Base-by-base conservation (phyloP, 2,888 invertebrate genomes). In the Clitarchus hookeri region DNA sequence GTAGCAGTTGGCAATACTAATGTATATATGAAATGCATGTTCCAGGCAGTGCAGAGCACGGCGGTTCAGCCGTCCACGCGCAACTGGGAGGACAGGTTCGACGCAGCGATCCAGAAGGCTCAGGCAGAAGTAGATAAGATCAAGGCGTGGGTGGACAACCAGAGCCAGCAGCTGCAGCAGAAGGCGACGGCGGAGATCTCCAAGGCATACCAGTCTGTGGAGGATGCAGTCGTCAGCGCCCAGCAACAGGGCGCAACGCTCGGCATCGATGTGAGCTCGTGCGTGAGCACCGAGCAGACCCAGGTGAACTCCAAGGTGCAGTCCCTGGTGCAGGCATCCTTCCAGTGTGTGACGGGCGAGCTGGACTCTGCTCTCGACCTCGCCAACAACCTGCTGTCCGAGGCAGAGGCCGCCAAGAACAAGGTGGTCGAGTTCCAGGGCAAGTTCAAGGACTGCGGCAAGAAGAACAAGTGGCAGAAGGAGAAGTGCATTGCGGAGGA, bases 11-110 rank as follows among this genome's bases (percentile, higher is more conserved):
- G 36, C 36, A 36, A 36, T 36, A 36, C 1, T 36, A 36, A 4
- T 36, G 36, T 36, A 36, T 36, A 36, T 36, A 36, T 36, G 36
- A 36, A 36, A 36, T 53, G 53, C 8, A 65, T n/a, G 65, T 19
- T 26, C 11, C 82, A 82, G 82, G 82, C 36, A 36, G 36, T 36
- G 36, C 19, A 13, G 12, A 26, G 36, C 8, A 26, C 82, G 8
- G 27, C 27, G 16, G 36, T 36, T 36, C 16, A 16, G 23, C 82
- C 82, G 36, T 36, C 82, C 19, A 19, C 13, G 27, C 82, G 82
- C 44, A 82, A 82, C 82, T 82, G 82, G 82, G 82, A 82, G 23
- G 82, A 82, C 44, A 19, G 44, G 16, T 82, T 82, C 36, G 82
- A 82, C 13, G 44, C 27, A 6, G 44, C 19, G 27, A 82, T 82